phyloP scores from a whole-genome alignment of 2,113 vertebrate genomes.

The Cottus gobio region DNA sequence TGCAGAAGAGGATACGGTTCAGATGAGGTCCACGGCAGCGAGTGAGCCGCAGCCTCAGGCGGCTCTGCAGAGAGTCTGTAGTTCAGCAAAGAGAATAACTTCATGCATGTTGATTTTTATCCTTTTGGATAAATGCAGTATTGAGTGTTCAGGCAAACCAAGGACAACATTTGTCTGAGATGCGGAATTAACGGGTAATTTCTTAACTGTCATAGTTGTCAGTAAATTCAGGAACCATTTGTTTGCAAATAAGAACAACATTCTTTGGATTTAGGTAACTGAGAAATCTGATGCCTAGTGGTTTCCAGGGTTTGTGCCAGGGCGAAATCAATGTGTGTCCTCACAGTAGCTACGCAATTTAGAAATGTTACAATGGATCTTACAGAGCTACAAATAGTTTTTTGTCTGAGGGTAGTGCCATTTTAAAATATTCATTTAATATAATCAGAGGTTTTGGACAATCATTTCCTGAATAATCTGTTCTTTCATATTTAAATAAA shows the following conservation, averaged over 20 bases:
- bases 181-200: background rate
- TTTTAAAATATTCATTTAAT: background rate
- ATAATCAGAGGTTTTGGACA: background rate
- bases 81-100: conserved; percentile 17
- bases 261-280: conserved; percentile 7
- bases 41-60: conserved; percentile 26
- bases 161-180: conserved; percentile 5
- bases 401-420: background rate
- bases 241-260: conserved; percentile 7
- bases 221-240: conserved; percentile 10
- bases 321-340: conserved; percentile 10
- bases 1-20: conserved; percentile 38
- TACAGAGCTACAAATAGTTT: conserved; percentile 22
- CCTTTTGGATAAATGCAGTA: conserved; percentile 15
- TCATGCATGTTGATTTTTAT: conserved; percentile 23
- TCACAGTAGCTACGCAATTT: conserved; percentile 14
- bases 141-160: conserved; percentile 3
- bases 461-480: background rate
- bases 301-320: conserved; percentile 27
- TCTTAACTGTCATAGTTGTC: background rate
- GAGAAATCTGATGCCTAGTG: conserved; percentile 9
- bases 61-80: conserved; percentile 18
- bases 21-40: conserved; percentile 29
- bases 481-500: conserved; percentile 7
- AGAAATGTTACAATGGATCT: conserved; percentile 6